phyloP scores from a whole-genome alignment of 2,888 invertebrate genomes.

The Raillietiella orientalis region DNA sequence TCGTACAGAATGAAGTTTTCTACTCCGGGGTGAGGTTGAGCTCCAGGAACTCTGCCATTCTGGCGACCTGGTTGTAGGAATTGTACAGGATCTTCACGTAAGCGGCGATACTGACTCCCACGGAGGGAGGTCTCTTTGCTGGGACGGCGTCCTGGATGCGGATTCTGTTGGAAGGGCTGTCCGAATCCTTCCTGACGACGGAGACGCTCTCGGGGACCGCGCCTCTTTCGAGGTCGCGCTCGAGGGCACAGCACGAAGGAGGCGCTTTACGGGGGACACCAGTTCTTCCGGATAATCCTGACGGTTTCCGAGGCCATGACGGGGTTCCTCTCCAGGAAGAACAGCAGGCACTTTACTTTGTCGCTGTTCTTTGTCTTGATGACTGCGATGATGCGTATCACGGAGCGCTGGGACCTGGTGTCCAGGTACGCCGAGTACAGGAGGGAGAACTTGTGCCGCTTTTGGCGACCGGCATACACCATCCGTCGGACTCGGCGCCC shows the following conservation, averaged over 20 bases:
- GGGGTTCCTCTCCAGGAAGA: conserved; percentile 6
- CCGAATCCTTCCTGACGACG: conserved; percentile 17
- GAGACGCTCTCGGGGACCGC: conserved; percentile 29
- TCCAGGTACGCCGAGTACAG: no score
- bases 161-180: conserved; percentile 25
- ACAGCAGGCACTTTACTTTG: conserved; percentile 22
- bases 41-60: conserved; percentile 63
- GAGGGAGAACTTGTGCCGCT: conserved; percentile 33
- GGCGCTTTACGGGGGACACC: conserved; percentile 58
- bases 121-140: conserved; percentile 11
- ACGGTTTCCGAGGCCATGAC: conserved; percentile 9
- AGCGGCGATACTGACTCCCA: conserved; percentile 17
- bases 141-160: conserved; percentile 21
- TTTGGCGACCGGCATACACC: conserved; percentile 10
- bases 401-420: no score
- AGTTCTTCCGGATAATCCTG: conserved; percentile 55
- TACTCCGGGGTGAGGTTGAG: conserved; percentile 43
- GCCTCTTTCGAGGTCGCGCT: conserved; percentile 20
- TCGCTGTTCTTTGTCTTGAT: conserved; percentile 59
- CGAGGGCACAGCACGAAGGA: conserved; percentile 49
- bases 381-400: conserved; percentile 46
- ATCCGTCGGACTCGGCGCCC: conserved; percentile 10
- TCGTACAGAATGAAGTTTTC: conserved; percentile 71
- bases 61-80: conserved; percentile 45
- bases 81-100: conserved; percentile 77